Percentiles rank a stretch among this genome's conserved stretches.
Conservation (phyloP, 2,797 vertebrate genomes). For the Pipistrellus kuhlii region DNA sequence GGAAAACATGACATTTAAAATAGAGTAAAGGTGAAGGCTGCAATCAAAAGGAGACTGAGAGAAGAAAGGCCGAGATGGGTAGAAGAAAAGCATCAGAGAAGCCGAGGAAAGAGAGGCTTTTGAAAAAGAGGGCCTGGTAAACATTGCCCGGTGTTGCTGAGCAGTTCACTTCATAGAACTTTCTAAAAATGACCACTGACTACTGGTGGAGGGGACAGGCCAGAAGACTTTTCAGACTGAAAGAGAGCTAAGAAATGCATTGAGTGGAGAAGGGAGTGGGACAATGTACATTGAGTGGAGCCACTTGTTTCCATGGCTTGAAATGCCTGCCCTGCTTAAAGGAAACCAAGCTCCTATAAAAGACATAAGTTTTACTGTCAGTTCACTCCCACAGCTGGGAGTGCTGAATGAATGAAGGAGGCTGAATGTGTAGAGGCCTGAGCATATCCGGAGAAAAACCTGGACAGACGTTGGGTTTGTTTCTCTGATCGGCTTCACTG, state of each 20-base stretch:
- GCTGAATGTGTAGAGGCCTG: neutral
- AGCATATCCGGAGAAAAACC: neutral
- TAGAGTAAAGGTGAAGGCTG: neutral
- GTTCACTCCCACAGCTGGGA: neutral
- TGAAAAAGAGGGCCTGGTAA: neutral
- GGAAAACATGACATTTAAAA: neutral
- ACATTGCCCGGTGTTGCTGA: neutral
- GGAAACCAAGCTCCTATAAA: neutral
- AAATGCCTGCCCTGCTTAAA: neutral
- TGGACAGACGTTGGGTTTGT: neutral
- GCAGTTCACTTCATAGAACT: neutral
- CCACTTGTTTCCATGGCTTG: neutral
- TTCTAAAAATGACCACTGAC: neutral
- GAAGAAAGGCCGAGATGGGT: neutral
- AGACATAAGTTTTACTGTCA: neutral
- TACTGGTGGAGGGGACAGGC: neutral
- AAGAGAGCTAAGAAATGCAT: neutral
- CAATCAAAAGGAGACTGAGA: neutral
- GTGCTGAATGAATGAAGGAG: neutral
- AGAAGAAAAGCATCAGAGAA: neutral
- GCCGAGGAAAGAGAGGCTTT: neutral
- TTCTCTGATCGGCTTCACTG: neutral
- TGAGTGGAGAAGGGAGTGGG: neutral
- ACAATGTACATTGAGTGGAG: accelerated
- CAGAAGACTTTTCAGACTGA: neutral